These are phyloP conservation scores for Lethocerus indicus DNA, from an alignment of 1,140 invertebrate species.

Conservation along the genomic window DNA sequence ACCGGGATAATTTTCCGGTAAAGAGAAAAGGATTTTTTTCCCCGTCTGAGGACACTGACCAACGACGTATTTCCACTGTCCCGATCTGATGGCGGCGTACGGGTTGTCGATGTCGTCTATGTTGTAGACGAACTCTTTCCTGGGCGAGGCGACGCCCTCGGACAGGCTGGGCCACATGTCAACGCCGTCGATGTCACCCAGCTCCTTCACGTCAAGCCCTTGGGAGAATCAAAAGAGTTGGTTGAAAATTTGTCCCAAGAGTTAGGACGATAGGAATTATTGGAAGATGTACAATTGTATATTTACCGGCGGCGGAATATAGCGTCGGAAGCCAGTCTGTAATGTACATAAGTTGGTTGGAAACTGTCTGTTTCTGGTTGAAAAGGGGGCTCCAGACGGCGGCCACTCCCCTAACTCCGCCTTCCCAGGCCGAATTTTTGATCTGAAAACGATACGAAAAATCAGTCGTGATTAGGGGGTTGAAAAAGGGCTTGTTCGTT, in stretches of 20 bases:
- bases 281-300: background rate
- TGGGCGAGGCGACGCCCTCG: constrained; percentile 27
- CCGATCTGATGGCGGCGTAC: constrained; percentile 39
- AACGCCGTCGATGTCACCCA: constrained; percentile 42
- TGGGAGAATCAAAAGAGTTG: too few relatives aligned
- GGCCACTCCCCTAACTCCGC: constrained; percentile 55
- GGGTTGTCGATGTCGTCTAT: constrained; percentile 44
- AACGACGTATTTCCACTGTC: constrained; percentile 56
- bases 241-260: too few relatives aligned
- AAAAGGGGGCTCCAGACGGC: constrained; percentile 62
- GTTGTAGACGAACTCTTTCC: constrained; percentile 50
- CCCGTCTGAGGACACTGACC: constrained; percentile 29
- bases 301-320: constrained; percentile 35
- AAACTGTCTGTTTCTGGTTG: constrained; percentile 37
- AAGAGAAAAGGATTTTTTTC: background rate
- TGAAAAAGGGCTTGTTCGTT: background rate
- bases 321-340: constrained; percentile 79
- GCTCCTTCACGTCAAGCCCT: constrained; percentile 18
- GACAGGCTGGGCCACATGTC: constrained; percentile 48
- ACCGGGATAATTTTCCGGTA: too few relatives aligned
- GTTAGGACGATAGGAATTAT: too few relatives aligned
- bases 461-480: too few relatives aligned
- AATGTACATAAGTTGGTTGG: constrained; percentile 61
- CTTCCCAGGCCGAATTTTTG: constrained; percentile 76
- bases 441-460: constrained; percentile 25